Evolutionary conservation across 2,888 invertebrate species (phyloP).

Genomic region (Trichogramma dendrolimi): DNA sequence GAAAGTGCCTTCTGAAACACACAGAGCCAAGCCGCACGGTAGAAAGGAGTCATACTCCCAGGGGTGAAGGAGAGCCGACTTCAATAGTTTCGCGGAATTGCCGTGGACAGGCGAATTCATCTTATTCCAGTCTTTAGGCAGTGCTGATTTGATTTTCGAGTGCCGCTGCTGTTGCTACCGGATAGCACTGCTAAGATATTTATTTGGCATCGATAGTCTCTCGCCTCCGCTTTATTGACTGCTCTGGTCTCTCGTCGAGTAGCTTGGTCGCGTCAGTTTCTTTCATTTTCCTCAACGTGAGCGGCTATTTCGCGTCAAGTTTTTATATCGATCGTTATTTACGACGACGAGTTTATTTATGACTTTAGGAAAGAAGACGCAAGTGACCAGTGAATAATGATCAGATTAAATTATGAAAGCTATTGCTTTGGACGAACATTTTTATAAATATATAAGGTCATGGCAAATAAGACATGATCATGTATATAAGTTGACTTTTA

Average conservation of each 20-base stretch:
- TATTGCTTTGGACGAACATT: neutral
- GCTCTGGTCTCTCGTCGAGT: neutral
- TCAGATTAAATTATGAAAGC: conserved; percentile 7
- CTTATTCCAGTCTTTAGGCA: conserved; percentile 28
- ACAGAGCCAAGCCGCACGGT: conserved; percentile 21
- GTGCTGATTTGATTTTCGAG: conserved; percentile 36
- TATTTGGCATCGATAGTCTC: conserved; percentile 32
- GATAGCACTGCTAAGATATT: conserved; percentile 32
- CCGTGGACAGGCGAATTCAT: conserved; percentile 37
- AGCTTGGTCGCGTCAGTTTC: conserved; percentile 24
- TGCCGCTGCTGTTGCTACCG: conserved; percentile 29
- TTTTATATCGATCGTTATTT: neutral
- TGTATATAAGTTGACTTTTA: conserved; percentile 22
- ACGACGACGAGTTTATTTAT: conserved; percentile 14
- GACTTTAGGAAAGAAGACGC: neutral
- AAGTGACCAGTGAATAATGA: conserved; percentile 6
- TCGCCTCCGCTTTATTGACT: conserved; percentile 9
- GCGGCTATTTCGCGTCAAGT: neutral
- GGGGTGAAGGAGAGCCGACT: conserved; percentile 39
- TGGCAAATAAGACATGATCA: too few species aligned
- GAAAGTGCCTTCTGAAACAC: neutral
- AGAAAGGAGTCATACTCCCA: conserved; percentile 27
- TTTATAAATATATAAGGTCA: neutral
- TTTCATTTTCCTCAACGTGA: conserved; percentile 1
- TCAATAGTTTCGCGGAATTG: conserved; percentile 46